Evolutionary conservation across 1,140 invertebrate genomes (phyloP).

Genomic region (Platorchestia sp.): DNA sequence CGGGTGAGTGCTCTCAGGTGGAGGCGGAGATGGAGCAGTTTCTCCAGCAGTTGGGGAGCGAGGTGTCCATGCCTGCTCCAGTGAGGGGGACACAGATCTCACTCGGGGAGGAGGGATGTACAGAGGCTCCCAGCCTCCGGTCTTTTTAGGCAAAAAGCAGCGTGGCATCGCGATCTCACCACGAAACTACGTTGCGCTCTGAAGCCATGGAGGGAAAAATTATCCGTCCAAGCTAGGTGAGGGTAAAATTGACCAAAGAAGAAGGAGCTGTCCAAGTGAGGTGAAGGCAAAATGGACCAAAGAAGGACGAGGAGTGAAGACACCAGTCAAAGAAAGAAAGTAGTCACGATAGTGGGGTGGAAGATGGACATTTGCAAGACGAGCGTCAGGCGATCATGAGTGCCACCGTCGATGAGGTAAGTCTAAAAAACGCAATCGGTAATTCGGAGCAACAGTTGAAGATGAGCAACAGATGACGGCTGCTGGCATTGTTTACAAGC

Average conservation of each 20-base stretch:
- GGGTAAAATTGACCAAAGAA: background rate
- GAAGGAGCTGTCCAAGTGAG: background rate
- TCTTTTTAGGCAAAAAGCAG: constrained; percentile 66
- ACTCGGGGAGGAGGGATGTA: constrained; percentile 60
- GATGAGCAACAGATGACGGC: background rate
- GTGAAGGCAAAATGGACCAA: background rate
- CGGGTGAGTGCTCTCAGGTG: background rate
- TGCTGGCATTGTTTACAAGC: background rate
- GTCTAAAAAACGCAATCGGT: background rate
- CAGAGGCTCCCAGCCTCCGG: constrained; percentile 61
- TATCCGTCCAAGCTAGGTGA: background rate
- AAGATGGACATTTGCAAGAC: constrained; percentile 23
- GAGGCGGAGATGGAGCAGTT: constrained; percentile 63
- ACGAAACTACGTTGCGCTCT: background rate
- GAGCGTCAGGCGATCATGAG: background rate
- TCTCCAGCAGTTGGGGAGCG: constrained; percentile 60
- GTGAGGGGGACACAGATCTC: constrained; percentile 59
- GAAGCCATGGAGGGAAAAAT: background rate
- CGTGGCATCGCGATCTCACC: constrained; percentile 59
- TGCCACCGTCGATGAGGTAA: background rate
- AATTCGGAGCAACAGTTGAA: background rate
- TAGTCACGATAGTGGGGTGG: background rate
- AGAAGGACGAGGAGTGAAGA: background rate
- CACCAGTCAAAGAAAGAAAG: constrained; percentile 1
- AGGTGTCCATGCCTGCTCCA: constrained; percentile 59